Evolutionary conservation across 2,797 vertebrate species (phyloP).

Genomic region (Bovichtus variegatus): DNA sequence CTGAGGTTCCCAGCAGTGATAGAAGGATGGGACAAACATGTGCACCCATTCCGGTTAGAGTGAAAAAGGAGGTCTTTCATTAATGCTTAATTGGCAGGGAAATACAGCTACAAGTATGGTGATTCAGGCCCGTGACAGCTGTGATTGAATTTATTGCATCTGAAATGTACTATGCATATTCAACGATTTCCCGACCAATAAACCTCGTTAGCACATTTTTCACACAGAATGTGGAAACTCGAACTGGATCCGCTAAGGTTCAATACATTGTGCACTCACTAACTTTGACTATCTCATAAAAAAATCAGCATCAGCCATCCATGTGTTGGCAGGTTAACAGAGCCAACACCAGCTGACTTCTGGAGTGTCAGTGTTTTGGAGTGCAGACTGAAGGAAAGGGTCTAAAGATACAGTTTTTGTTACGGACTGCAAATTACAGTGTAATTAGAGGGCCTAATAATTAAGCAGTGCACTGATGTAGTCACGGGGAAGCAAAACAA

Average conservation of each 20-base stretch:
- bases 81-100: conserved; percentile 2
- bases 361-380: background rate
- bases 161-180: background rate
- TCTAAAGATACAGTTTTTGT: conserved; percentile 4
- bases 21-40: conserved; percentile 1
- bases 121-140: background rate
- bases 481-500: conserved; percentile 23
- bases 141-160: background rate
- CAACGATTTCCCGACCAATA: background rate
- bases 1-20: conserved; percentile 34
- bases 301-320: background rate
- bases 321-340: background rate
- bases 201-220: background rate
- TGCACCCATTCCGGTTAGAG: background rate
- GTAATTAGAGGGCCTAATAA: conserved; percentile 29
- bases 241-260: background rate
- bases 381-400: background rate
- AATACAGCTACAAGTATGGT: background rate
- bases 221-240: background rate
- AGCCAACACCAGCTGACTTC: background rate
- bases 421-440: conserved; percentile 24
- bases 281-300: background rate
- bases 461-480: conserved; percentile 6
- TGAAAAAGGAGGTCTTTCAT: conserved; percentile 21
- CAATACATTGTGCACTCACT: background rate